These are phyloP conservation scores for Temnothorax longispinosus DNA, from an alignment of 1,140 invertebrate genomes.

Conservation along the genomic window DNA sequence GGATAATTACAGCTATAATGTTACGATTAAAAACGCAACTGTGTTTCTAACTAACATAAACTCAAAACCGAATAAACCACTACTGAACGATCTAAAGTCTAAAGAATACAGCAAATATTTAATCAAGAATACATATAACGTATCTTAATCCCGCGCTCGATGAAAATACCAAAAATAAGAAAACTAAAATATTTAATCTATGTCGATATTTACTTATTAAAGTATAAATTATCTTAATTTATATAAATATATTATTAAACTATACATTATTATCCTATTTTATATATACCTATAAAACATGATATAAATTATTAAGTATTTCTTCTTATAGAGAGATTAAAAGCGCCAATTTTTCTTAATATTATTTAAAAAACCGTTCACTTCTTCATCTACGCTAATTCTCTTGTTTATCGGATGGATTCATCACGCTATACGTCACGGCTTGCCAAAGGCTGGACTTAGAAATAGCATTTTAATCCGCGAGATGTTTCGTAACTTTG, in stretches of 20 bases:
- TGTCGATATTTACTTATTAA: neutral
- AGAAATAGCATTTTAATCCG: conserved; percentile 28
- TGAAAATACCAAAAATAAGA: neutral
- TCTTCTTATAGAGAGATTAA: neutral
- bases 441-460: neutral
- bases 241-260: neutral
- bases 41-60: neutral
- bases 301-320: neutral
- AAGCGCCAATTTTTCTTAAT: neutral
- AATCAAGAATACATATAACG: neutral
- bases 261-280: neutral
- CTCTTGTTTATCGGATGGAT: neutral
- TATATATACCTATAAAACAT: neutral
- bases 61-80: neutral
- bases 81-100: neutral
- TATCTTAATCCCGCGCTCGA: neutral
- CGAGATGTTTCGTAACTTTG: conserved; percentile 38
- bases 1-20: neutral
- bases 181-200: neutral
- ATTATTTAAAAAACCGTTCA: neutral
- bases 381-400: neutral
- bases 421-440: neutral
- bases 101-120: neutral
- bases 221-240: neutral
- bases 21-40: neutral